Evolutionary conservation across 2,888 invertebrate genomes (phyloP), one percentile per base, ranked within the genome.

Genomic region (Pandemis heparana): DNA sequence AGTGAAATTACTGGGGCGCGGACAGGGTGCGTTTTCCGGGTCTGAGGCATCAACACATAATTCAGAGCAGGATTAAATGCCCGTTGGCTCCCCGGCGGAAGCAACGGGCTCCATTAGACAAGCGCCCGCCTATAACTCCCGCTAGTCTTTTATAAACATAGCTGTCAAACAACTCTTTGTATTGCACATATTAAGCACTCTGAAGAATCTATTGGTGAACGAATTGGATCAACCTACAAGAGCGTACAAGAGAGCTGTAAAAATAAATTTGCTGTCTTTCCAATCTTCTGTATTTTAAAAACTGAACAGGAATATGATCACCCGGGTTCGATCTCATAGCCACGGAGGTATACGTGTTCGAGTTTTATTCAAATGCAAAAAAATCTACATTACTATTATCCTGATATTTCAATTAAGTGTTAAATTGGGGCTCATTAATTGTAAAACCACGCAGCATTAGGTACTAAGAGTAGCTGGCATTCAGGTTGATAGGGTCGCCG

Each of bases 11-110:
- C 84, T 87, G 82, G 85, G 87, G 88, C 84, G 87, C 85, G 86
- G 86, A 88, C 85, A 85, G 87, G 83, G 84, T 84, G 80, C 86
- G 85, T 90, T 93, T 91, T 89, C 91, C 90, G 91, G 89, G 86
- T 83, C 84, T 85, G 89, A 87, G 88, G 86, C 89, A 88, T 89
- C 90, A 89, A 89, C 92, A 92, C 93, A 94, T 92, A 92, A 92
- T 89, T 93, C 90, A 92, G 82, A 83, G 82, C 82, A 88, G 92
- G 92, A 94, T 92, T 92, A 92, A 93, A 92, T 92, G 91, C 91
- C 90, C 87, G 89, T 90, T 88, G 88, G 88, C 88, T 86, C 85
- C 88, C 87, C 82, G 81, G 87, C 87, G 92, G 91, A 92, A 90
- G 87, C 85, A 85, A 87, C 87, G 84, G 76, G 85, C 87, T 87